Evolutionary conservation across 2,888 invertebrate genomes (phyloP).

Genomic region (Acanthosepion esculentum): DNA sequence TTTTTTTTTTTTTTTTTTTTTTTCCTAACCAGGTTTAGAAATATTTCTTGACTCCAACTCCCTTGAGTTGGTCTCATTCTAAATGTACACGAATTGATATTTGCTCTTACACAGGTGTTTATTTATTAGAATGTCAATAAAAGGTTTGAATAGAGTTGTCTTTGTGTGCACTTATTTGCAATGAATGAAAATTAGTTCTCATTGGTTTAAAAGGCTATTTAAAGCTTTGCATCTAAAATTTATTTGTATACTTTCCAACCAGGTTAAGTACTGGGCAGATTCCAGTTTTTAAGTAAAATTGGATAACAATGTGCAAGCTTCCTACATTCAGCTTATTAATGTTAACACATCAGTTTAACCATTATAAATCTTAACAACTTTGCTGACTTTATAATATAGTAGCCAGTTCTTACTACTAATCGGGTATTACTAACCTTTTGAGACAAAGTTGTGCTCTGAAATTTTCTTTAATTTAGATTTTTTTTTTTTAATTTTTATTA

Average conservation of each 20-base stretch:
- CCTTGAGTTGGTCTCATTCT: not conserved
- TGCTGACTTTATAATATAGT: constrained; percentile 37
- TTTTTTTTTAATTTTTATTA: not conserved
- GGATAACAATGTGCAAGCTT: not conserved
- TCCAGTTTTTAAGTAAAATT: not conserved
- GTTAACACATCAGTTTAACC: constrained; percentile 36
- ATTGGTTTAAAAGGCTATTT: not conserved
- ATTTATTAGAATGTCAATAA: constrained; percentile 33
- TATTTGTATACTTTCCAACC: too few relatives aligned
- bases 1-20: too few relatives aligned
- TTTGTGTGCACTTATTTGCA: constrained; percentile 33
- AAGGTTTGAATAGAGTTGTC: constrained; percentile 33
- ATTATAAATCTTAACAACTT: constrained; percentile 8
- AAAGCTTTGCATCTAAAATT: not conserved
- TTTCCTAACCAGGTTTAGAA: too few relatives aligned
- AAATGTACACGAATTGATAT: not conserved
- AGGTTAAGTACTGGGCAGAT: not conserved
- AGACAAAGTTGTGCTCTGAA: constrained; percentile 61
- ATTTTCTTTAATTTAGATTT: constrained; percentile 21
- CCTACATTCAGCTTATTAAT: constrained; percentile 17
- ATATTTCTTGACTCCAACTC: not conserved
- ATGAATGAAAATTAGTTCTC: not conserved
- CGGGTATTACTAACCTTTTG: constrained; percentile 64
- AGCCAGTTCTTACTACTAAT: constrained; percentile 56
- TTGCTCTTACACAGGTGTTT: not conserved